Base-by-base conservation (phyloP, 35 echinoderm and acorn worm species). In the Apostichopus parvimensis region DNA sequence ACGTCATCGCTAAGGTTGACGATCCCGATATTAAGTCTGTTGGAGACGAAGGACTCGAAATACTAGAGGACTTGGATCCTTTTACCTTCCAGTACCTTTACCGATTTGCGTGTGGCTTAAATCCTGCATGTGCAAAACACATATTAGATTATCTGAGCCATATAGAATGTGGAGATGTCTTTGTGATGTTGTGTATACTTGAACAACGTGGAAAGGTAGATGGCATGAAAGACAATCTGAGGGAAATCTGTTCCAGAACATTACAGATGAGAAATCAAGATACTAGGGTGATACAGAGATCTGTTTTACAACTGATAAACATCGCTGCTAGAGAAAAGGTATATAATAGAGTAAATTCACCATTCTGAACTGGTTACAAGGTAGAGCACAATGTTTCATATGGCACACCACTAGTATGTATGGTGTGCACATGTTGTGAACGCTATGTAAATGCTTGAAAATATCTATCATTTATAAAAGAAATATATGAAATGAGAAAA, bases 131-230 rank as follows among this genome's bases (percentile, higher is more conserved):
- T 52, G 80, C 80, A 57, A 83, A 58, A 57, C 54, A 83, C n/a
- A 83, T 83, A 17, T 58, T 83, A 23, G 57, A 83, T 55, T 54
- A 83, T 83, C 57, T 83, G 13, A 58, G 57, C 4, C 0, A 8
- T 9, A 17, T 83, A 6, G 57, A 10, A 54, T 9, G 21, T 14
- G 80, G 80, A 57, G 80, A 57, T 21, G 11, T 21, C 9, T 83
- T 83, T 83, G 22, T 23, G 5, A 83, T 23, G 56, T 58, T 83
- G 1, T 83, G 80, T 83, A 21, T 83, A n/a, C 80, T 83, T 58
- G 80, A 83, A 57, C 80, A 83, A 58, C 20, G 17, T 83, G 80
- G 80, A 14, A 83, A 83, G 80, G 54, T 83, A 9, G 57, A 21
- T 57, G 80, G 15, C 1, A 57, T 83, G 7, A 57, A 20, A 57